Conservation (phyloP, 2,113 vertebrate genomes). For the Lagopus leucura region DNA sequence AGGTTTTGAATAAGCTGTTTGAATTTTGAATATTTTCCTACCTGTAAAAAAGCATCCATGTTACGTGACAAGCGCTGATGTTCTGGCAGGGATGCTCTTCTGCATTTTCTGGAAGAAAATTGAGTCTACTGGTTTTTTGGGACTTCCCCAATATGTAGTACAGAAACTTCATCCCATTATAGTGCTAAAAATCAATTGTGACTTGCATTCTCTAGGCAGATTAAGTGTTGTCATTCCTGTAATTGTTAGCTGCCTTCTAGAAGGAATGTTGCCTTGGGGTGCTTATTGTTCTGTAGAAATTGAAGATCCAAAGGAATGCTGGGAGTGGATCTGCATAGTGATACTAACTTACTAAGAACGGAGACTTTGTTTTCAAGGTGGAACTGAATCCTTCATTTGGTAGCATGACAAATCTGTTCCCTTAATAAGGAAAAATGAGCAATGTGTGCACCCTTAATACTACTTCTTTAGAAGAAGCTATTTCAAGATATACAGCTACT, state of each 20-base stretch:
- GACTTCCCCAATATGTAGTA: not conserved
- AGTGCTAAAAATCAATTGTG: not conserved
- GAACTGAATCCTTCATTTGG: not conserved
- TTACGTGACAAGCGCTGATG: not conserved
- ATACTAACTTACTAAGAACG: not conserved
- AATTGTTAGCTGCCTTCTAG: not conserved
- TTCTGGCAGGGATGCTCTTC: not conserved
- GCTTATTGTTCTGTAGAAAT: not conserved
- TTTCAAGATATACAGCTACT: not conserved
- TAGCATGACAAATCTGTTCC: not conserved
- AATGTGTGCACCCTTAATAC: not conserved
- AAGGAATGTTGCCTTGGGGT: not conserved
- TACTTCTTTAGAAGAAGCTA: not conserved
- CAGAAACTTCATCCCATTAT: not conserved
- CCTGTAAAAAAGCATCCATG: accelerated
- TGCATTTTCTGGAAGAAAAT: not conserved
- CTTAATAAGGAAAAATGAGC: not conserved
- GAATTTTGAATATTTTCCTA: not conserved
- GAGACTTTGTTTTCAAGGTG: not conserved
- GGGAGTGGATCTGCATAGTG: accelerated
- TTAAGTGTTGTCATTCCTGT: not conserved
- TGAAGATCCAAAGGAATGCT: not conserved
- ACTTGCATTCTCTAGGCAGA: not conserved
- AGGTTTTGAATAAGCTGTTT: not conserved
- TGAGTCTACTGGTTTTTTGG: not conserved